Percentiles rank a stretch among this genome's conserved stretches.
Evolutionary conservation across 30 jellyfish, hydroid and myxozoan species (phyloP).

Genomic region (Hydra vulgaris): DNA sequence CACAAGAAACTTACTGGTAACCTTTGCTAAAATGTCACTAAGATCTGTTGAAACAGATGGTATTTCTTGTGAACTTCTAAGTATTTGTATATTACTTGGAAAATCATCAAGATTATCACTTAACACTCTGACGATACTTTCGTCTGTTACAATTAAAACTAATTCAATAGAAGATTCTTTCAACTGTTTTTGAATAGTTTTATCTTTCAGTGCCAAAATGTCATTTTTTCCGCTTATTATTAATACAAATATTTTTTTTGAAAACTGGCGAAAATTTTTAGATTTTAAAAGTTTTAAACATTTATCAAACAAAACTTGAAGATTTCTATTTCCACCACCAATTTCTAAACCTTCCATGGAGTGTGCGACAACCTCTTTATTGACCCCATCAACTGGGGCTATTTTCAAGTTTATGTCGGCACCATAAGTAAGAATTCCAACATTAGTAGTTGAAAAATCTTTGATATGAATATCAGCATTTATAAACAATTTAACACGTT

Average conservation of each 20-base stretch:
- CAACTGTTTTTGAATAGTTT: neutral
- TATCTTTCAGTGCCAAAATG: conserved; percentile 6
- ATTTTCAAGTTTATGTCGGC: conserved; percentile 11
- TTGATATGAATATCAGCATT: conserved; percentile 1
- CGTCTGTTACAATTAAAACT: conserved; percentile 4
- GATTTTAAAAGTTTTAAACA: neutral
- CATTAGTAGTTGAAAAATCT: neutral
- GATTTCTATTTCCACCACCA: conserved; percentile 15
- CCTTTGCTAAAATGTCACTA: neutral
- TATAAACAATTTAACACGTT: conserved; percentile 6
- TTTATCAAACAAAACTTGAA: neutral
- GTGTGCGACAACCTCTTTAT: neutral
- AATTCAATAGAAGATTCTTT: neutral
- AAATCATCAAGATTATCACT: neutral
- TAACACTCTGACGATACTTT: neutral
- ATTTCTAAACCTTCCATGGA: neutral
- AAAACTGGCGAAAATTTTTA: neutral
- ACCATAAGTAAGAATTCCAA: conserved; percentile 24
- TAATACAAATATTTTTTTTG: conserved; percentile 13
- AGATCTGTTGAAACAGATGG: conserved; percentile 12
- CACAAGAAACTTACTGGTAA: conserved; percentile 19
- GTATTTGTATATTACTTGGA: neutral
- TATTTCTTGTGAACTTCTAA: neutral
- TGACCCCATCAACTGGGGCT: conserved; percentile 21
- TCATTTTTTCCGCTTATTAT: conserved; percentile 9